Evolutionary conservation across 2,113 vertebrate species (phyloP), one percentile per base, ranked within the genome.

Genomic region (Dunckerocampus dactyliophorus): DNA sequence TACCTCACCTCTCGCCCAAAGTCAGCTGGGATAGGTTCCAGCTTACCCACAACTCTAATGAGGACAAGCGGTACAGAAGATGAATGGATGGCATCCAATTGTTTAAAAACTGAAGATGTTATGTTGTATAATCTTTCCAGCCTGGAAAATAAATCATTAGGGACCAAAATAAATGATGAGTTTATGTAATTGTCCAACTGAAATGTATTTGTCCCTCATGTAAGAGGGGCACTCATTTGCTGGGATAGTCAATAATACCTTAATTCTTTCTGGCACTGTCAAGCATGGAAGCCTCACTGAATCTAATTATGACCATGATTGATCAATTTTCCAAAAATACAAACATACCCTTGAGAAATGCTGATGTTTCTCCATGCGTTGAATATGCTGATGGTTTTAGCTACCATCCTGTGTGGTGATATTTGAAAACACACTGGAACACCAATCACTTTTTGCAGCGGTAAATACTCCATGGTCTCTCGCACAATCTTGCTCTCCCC

Each of bases 401-500:
- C 37, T 71, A 65, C 47, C 45, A 67, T 24, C 68, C 45, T 37
- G 48, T 42, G 34, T 47, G 10, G 11, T 24, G n/a, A 34, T n/a
- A 2, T 22, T 47, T 17, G 11, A 19, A 10, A 31, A 16, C 5
- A 24, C 45, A 34, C 47, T 2, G 46, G 21, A 8, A 10, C 42
- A 46, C 22, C 43, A 9, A 22, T 11, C 16, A 50, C 19, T 53
- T 63, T 62, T 62, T 62, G 28, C 57, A 50, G 43, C 57, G 49
- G 63, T 63, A 45, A 70, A 21, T 76, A 65, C 50, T 71, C 17
- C 37, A 61, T 59, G 59, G 74, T 70, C 74, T 82, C 61, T 71
- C 85, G 74, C 72, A 68, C 61, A 53, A 54, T 59, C 88, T 72
- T 89, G 80, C 84, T 86, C 75, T 89, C 78, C 83, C 85, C 84